Evolutionary conservation across 1,140 invertebrate genomes (phyloP), one percentile per base, ranked within the genome.

Genomic region (Zaprionus capensis): DNA sequence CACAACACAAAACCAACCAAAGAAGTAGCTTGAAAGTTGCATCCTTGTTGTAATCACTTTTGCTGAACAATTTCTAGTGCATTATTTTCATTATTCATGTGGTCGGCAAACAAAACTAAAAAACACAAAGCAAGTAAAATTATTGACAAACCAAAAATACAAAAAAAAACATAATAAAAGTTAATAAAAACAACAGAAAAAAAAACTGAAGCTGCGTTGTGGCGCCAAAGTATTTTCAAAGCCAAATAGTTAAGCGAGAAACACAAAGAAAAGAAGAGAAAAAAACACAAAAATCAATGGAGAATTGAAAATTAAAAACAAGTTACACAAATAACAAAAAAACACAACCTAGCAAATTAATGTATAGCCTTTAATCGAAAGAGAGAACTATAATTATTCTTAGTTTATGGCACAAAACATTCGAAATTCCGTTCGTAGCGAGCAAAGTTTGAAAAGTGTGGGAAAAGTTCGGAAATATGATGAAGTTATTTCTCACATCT

Each of bases 191-290:
- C 51, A 57, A 46, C 17, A 55, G 20, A 46, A 64, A 86, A n/a
- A 11, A 44, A 68, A 82, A 78, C 64, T 79, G 53, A 69, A 87
- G 80, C 82, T 85, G 71, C 82, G 49, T 65, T 82, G 82, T 70
- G 76, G 83, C 83, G 83, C 83, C 73, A 87, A 87, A 91, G 85
- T 83, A 87, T 91, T 91, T 81, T 91, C 77, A 87, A 91, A 91
- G 87, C 87, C 87, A 91, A 91, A 91, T 91, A 91, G 87, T 91
- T 91, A 91, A 91, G 87, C 82, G 78, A 88, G 72, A 65, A 9
- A 17, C 61, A 68, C 74, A 36, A 46, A n/a, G 46, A 58, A 49
- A 55, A 69, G 34, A 28, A 55, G 12, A 9, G 38, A 41, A 41
- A 1, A n/a, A 41, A 15, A 2, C 15, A 44, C 6, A 44, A n/a